These are phyloP conservation scores for Drosophila phalerata DNA, from an alignment of 2,888 invertebrate genomes.

Conservation along the genomic window DNA sequence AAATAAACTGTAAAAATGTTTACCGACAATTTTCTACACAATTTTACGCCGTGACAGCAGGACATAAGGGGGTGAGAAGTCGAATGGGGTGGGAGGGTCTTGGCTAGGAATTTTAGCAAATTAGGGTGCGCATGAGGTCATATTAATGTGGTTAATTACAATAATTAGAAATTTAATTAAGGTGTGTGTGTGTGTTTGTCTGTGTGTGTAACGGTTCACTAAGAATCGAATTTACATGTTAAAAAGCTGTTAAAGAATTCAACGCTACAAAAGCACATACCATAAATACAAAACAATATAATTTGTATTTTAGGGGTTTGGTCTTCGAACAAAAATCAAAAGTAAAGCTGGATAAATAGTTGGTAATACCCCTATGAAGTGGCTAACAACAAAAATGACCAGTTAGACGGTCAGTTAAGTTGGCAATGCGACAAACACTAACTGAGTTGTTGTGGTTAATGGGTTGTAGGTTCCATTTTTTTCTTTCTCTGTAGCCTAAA, in stretches of 20 bases:
- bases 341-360: constrained; percentile 4
- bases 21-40: constrained; percentile 81
- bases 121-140: constrained; percentile 81
- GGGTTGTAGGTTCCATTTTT: constrained; percentile 42
- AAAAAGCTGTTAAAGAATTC: constrained; percentile 68
- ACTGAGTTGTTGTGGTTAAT: constrained; percentile 71
- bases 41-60: constrained; percentile 65
- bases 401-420: constrained; percentile 45
- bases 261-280: constrained; percentile 49
- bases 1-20: constrained; percentile 81
- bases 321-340: constrained; percentile 18
- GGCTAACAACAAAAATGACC: constrained; percentile 13
- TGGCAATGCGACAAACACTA: constrained; percentile 47
- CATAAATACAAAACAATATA: constrained; percentile 72
- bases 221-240: constrained; percentile 79
- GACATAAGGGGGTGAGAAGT: constrained; percentile 8
- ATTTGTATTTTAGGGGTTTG: constrained; percentile 46
- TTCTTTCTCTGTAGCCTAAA: constrained; percentile 7
- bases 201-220: constrained; percentile 34
- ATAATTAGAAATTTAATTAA: constrained; percentile 82
- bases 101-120: constrained; percentile 66
- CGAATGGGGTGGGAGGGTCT: constrained; percentile 5
- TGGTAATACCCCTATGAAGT: constrained; percentile 14
- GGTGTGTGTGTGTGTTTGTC: constrained; percentile 46
- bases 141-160: constrained; percentile 82